Base-by-base conservation (phyloP, 2,113 vertebrate genomes). In the Glaucomys volans region DNA sequence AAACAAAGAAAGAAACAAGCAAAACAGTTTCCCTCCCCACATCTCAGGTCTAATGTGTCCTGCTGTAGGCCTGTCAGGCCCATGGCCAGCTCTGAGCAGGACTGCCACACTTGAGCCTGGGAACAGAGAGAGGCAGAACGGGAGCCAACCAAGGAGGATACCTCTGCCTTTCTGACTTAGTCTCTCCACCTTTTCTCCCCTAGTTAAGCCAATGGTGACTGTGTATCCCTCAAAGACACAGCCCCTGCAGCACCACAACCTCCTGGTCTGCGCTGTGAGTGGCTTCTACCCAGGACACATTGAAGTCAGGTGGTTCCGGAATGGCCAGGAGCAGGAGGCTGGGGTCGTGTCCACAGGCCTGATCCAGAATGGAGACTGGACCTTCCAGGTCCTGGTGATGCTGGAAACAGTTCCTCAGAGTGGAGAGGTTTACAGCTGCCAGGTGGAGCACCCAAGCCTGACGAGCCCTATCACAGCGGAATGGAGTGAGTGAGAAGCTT, bases 351-450 rank as follows among this genome's bases (percentile, higher is more conserved):
- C 97, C 83, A 97, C 96, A 13, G 96, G 96, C 50, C 95, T 95
- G 82, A 82, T 97, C 35, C 67, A 0, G 0, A 97, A 96, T 66
- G 96, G 97, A 86, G 97, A 97, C 86, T 97, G 95, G 96, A 97
- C 97, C 87, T 96, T 87, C 87, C 94, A 97, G 91, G 92, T 0
- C 5, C 57, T 94, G 75, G 95, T 96, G 95, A 97, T 96, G 94
- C 94, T 97, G 50, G 95, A 96, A 14, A 88, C 18, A 1, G 54
- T 81, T 26, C 94, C 93, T 74, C 80, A 2, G 54, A 64, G 12
- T 4, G 97, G 97, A 67, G 97, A 98, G 1, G 62, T 90, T 28
- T 98, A 98, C 35, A 87, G 26, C 94, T 98, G 97, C 80, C 95
- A 11, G 12, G 97, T 98, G 91, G 42, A 87, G 4, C 97, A 98